phyloP scores from a whole-genome alignment of 2,113 vertebrate species.

The Xenotilapia leptura region DNA sequence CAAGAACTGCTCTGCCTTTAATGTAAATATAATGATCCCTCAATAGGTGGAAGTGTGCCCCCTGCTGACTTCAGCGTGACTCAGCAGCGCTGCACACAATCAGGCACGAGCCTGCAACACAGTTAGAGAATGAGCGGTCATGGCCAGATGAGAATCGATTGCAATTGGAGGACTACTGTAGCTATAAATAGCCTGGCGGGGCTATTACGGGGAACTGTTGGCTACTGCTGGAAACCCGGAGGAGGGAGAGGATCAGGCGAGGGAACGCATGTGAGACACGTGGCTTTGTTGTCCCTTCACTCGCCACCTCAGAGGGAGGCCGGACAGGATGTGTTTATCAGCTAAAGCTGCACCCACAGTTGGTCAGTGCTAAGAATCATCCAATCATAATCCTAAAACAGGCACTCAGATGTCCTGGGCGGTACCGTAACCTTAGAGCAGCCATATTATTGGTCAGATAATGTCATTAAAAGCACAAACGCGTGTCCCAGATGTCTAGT shows the following conservation, averaged over 20 bases:
- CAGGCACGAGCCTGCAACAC: background rate
- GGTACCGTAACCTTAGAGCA: background rate
- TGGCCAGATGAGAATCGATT: background rate
- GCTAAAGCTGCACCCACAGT: background rate
- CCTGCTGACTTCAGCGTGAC: background rate
- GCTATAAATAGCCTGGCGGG: background rate
- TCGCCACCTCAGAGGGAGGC: background rate
- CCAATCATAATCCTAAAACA: background rate
- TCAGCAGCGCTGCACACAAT: background rate
- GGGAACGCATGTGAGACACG: background rate
- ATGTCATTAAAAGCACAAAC: background rate
- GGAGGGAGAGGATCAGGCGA: background rate
- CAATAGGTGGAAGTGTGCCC: background rate
- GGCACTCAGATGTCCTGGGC: background rate
- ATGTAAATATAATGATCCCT: background rate
- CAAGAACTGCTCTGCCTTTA: background rate
- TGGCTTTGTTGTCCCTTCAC: background rate
- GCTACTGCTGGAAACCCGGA: background rate
- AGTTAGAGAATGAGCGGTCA: background rate
- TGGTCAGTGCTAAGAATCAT: background rate
- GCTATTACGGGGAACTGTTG: background rate
- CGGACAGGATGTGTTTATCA: background rate
- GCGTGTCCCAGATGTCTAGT: background rate
- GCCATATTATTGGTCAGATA: background rate
- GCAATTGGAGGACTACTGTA: background rate